phyloP scores from a whole-genome alignment of 1,140 invertebrate species.

The Zaprionus camerounensis region DNA sequence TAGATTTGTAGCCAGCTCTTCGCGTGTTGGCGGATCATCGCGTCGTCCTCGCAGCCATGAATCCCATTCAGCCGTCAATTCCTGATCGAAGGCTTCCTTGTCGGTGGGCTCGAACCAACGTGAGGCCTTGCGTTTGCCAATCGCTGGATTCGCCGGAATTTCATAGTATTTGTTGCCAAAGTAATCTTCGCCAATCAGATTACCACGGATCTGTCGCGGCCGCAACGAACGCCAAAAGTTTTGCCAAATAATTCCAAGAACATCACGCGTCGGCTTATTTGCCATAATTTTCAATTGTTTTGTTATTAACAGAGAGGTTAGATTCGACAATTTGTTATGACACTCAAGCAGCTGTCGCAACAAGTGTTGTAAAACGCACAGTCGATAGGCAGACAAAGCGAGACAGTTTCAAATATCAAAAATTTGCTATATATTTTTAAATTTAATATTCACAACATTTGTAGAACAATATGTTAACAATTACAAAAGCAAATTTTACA shows the following conservation, averaged over 20 bases:
- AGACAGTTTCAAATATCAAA: not conserved
- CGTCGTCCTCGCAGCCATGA: conserved; percentile 89
- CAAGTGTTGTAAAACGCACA: conserved; percentile 48
- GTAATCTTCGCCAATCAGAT: conserved; percentile 88
- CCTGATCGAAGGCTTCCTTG: conserved; percentile 87
- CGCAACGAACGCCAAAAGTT: conserved; percentile 87
- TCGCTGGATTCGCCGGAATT: conserved; percentile 87
- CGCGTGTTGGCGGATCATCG: conserved; percentile 88
- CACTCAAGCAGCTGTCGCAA: conserved; percentile 55
- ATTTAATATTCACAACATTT: conserved; percentile 4
- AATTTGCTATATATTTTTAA: not conserved
- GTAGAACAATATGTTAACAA: conserved; percentile 3
- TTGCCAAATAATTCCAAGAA: conserved; percentile 85
- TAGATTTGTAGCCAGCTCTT: conserved; percentile 90
- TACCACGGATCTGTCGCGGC: conserved; percentile 85
- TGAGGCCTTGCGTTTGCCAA: conserved; percentile 86
- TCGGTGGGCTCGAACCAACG: conserved; percentile 90
- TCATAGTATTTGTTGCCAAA: conserved; percentile 93
- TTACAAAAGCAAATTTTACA: not conserved
- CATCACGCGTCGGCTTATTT: conserved; percentile 84
- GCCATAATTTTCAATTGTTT: conserved; percentile 59
- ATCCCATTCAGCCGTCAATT: conserved; percentile 93
- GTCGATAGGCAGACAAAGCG: not conserved
- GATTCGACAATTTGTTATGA: conserved; percentile 63
- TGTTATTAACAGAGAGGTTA: conserved; percentile 53